These are phyloP conservation scores for Linnaemya tessellans DNA, from an alignment of 2,888 invertebrate genomes.

Conservation along the genomic window DNA sequence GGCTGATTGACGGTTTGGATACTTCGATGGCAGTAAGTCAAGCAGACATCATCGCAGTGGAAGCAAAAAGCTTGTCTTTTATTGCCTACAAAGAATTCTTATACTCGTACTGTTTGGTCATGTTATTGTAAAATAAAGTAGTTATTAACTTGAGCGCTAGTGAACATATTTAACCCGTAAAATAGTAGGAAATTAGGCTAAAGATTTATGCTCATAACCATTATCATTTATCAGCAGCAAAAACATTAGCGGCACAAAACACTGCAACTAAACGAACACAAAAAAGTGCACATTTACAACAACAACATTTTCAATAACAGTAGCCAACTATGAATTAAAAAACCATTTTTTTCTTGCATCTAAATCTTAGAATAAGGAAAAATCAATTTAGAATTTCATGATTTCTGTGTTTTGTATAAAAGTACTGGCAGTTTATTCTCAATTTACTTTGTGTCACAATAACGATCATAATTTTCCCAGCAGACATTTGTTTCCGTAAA, in stretches of 20 bases:
- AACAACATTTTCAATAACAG: slow-evolving; percentile 53
- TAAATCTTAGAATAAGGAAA: slow-evolving; percentile 12
- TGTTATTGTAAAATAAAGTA: slow-evolving; percentile 64
- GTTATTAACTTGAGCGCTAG: slow-evolving; percentile 70
- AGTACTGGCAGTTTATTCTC: slow-evolving; percentile 44
- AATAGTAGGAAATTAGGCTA: slow-evolving; percentile 69
- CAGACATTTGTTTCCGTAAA: slow-evolving; percentile 48
- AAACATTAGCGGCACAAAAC: slow-evolving; percentile 66
- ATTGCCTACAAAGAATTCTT: slow-evolving; percentile 61
- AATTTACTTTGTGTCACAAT: slow-evolving; percentile 68
- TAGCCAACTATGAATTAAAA: slow-evolving; percentile 62
- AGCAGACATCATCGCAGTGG: slow-evolving; percentile 42
- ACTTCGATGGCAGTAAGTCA: slow-evolving; percentile 51
- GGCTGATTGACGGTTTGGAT: slow-evolving; percentile 15
- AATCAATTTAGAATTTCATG: slow-evolving; percentile 48
- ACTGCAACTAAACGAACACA: slow-evolving; percentile 27
- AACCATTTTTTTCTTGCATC: slow-evolving; percentile 19
- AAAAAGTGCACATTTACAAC: slow-evolving; percentile 8
- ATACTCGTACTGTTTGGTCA: not conserved
- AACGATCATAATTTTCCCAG: slow-evolving; percentile 69
- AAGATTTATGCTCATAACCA: slow-evolving; percentile 72
- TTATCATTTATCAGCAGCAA: slow-evolving; percentile 70
- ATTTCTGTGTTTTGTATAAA: slow-evolving; percentile 51
- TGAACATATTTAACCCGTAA: slow-evolving; percentile 69
- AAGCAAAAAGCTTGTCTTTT: slow-evolving; percentile 54